phyloP scores from a whole-genome alignment of 2,797 vertebrate genomes.

The Triplophysa bombifrons region DNA sequence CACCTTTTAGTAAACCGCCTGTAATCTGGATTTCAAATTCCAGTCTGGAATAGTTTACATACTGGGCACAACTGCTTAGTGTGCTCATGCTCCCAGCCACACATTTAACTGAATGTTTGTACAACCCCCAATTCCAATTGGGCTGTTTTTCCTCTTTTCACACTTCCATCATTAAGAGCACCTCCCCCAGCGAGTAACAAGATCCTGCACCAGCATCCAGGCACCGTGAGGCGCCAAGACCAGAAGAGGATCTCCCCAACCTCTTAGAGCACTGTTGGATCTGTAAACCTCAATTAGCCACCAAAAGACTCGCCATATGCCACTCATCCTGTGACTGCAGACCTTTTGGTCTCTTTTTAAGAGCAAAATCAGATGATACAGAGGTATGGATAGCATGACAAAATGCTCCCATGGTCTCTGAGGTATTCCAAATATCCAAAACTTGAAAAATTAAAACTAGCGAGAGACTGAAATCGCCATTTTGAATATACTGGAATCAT shows the following conservation, averaged over 20 bases:
- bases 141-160: slow-evolving; percentile 56
- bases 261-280: slow-evolving; percentile 15
- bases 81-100: slow-evolving; percentile 9
- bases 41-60: neutral
- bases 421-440: neutral
- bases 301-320: slow-evolving; percentile 46
- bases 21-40: neutral
- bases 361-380: slow-evolving; percentile 10
- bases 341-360: slow-evolving; percentile 15
- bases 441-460: slow-evolving; percentile 8
- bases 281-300: slow-evolving; percentile 32
- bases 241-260: slow-evolving; percentile 35
- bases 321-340: slow-evolving; percentile 14
- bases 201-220: slow-evolving; percentile 53
- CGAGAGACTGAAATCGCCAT: neutral
- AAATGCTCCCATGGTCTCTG: neutral
- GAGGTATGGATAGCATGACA: neutral
- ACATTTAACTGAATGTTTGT: slow-evolving; percentile 39
- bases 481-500: neutral
- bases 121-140: slow-evolving; percentile 43
- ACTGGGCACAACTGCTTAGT: neutral
- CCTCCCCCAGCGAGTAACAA: slow-evolving; percentile 53
- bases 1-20: neutral
- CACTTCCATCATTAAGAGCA: slow-evolving; percentile 43
- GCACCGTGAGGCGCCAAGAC: slow-evolving; percentile 45